Conservation (phyloP, 2,797 vertebrate species). For the Sphenopsis melanotis region DNA sequence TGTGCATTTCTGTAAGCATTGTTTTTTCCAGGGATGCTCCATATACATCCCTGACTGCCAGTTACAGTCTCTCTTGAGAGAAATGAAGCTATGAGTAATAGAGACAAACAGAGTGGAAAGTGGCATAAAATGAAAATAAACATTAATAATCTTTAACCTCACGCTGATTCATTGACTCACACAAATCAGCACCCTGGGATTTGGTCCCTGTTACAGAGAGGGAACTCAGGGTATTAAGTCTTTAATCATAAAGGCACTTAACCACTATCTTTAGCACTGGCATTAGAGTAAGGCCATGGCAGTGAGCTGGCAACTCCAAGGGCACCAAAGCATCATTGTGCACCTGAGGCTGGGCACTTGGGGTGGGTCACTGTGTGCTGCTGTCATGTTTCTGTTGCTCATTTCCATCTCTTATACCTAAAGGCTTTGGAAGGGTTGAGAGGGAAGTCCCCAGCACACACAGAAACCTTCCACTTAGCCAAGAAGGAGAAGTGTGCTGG, state of each 20-base stretch:
- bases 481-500: neutral
- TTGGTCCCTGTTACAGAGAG: neutral
- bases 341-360: neutral
- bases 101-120: neutral
- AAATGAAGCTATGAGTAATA: neutral
- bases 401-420: neutral
- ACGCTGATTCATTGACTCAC: neutral
- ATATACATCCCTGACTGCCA: neutral
- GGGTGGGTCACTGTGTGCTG: neutral
- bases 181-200: neutral
- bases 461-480: neutral
- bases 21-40: neutral
- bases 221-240: neutral
- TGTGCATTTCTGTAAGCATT: neutral
- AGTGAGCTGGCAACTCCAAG: neutral
- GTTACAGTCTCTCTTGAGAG: neutral
- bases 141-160: conserved; percentile 21
- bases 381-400: neutral
- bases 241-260: neutral
- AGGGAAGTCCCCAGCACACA: neutral
- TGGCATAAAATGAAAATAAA: conserved; percentile 10
- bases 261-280: neutral
- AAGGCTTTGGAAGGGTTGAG: neutral
- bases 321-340: neutral
- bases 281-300: neutral